Evolutionary conservation across 2,888 invertebrate species (phyloP).

Genomic region (Panorpa germanica): DNA sequence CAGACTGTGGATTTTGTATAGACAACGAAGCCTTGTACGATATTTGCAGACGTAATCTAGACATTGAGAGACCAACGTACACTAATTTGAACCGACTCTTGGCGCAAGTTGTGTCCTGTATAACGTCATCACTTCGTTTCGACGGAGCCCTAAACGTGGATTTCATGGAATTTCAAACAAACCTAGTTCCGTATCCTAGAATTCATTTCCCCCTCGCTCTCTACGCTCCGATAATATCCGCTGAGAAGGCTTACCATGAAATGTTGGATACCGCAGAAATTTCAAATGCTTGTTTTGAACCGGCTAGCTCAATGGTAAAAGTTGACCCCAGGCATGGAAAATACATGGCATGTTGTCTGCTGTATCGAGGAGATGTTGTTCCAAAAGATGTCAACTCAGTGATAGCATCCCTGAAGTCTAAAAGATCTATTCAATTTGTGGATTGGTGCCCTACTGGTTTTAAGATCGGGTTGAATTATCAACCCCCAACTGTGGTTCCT

Average conservation of each 20-base stretch:
- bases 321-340: slow-evolving; percentile 51
- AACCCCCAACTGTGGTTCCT: slow-evolving; percentile 56
- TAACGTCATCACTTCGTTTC: slow-evolving; percentile 52
- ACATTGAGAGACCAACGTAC: slow-evolving; percentile 62
- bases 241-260: slow-evolving; percentile 41
- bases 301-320: slow-evolving; percentile 59
- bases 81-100: slow-evolving; percentile 69
- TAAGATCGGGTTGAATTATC: slow-evolving; percentile 57
- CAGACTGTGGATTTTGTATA: slow-evolving; percentile 61
- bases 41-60: slow-evolving; percentile 54
- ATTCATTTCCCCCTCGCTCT: slow-evolving; percentile 72
- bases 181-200: slow-evolving; percentile 69
- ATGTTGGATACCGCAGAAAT: slow-evolving; percentile 43
- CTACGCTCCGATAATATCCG: slow-evolving; percentile 49
- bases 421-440: slow-evolving; percentile 52
- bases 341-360: slow-evolving; percentile 56
- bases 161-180: slow-evolving; percentile 61
- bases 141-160: slow-evolving; percentile 44
- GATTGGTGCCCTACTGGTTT: slow-evolving; percentile 72
- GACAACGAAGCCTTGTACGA: slow-evolving; percentile 62
- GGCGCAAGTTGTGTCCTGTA: slow-evolving; percentile 49
- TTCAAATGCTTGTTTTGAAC: slow-evolving; percentile 67
- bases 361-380: slow-evolving; percentile 48
- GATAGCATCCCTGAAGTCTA: slow-evolving; percentile 50
- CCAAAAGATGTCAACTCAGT: slow-evolving; percentile 52